Evolutionary conservation across 1,140 invertebrate species (phyloP).

Genomic region (Hermetia illucens): DNA sequence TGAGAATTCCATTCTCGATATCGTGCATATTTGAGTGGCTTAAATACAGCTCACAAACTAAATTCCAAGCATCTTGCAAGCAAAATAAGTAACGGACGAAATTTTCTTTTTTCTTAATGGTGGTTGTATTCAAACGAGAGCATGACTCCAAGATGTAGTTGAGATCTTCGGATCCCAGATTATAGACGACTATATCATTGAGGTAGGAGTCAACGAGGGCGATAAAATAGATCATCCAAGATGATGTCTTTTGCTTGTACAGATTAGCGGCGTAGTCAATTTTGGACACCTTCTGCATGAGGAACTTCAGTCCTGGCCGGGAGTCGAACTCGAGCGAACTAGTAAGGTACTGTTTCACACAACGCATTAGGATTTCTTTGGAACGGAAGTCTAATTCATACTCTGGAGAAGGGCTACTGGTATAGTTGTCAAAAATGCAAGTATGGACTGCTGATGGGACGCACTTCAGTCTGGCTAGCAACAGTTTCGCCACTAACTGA

Average conservation of each 20-base stretch:
- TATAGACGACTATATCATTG: slow-evolving; percentile 43
- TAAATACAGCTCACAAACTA: slow-evolving; percentile 37
- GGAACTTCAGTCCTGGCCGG: slow-evolving; percentile 79
- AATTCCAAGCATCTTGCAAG: slow-evolving; percentile 41
- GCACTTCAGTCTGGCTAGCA: slow-evolving; percentile 50
- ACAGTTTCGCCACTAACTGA: slow-evolving; percentile 73
- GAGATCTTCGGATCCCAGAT: slow-evolving; percentile 44
- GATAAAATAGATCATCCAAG: slow-evolving; percentile 81
- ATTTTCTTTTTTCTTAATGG: slow-evolving; percentile 38
- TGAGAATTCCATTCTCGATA: slow-evolving; percentile 30
- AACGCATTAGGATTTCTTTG: slow-evolving; percentile 47
- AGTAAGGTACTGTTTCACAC: slow-evolving; percentile 64
- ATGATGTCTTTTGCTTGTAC: slow-evolving; percentile 82
- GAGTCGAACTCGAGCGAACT: slow-evolving; percentile 74
- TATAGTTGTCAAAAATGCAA: slow-evolving; percentile 30
- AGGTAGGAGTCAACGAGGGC: slow-evolving; percentile 68
- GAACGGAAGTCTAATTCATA: slow-evolving; percentile 38
- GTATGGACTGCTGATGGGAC: slow-evolving; percentile 28
- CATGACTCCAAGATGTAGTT: slow-evolving; percentile 47
- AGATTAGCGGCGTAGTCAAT: slow-evolving; percentile 78
- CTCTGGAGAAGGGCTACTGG: slow-evolving; percentile 34
- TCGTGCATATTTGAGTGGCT: slow-evolving; percentile 34
- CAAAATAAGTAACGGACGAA: slow-evolving; percentile 41
- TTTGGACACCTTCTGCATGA: slow-evolving; percentile 83
- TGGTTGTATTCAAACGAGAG: slow-evolving; percentile 32